These are phyloP conservation scores for Selene dorsalis DNA, from an alignment of 2,797 vertebrate genomes.

Conservation along the genomic window DNA sequence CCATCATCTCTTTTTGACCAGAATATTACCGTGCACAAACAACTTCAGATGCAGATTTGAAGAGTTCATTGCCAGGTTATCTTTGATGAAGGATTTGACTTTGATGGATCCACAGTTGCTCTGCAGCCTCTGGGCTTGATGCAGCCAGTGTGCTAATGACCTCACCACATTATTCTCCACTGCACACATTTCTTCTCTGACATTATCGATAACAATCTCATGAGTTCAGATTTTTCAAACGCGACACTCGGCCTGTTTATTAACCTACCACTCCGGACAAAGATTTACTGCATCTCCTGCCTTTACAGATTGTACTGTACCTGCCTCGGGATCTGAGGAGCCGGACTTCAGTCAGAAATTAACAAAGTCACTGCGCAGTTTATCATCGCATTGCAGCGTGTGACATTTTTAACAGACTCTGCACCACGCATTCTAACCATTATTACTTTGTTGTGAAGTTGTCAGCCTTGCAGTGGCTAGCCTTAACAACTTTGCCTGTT, in stretches of 20 bases:
- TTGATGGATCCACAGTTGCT: slow-evolving; percentile 56
- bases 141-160: slow-evolving; percentile 53
- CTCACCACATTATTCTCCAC: slow-evolving; percentile 30
- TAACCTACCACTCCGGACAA: slow-evolving; percentile 32
- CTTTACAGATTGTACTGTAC: slow-evolving; percentile 30
- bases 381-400: slow-evolving; percentile 7
- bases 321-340: slow-evolving; percentile 22
- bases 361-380: slow-evolving; percentile 19
- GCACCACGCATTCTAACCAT: slow-evolving; percentile 19
- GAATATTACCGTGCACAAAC: neutral
- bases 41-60: slow-evolving; percentile 46
- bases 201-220: slow-evolving; percentile 44
- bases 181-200: slow-evolving; percentile 19
- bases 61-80: slow-evolving; percentile 43
- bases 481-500: slow-evolving; percentile 14
- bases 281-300: slow-evolving; percentile 37
- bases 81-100: slow-evolving; percentile 31
- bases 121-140: slow-evolving; percentile 49
- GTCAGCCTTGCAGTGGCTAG: slow-evolving; percentile 26
- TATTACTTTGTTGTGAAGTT: slow-evolving; percentile 19
- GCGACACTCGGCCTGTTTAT: slow-evolving; percentile 31
- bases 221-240: slow-evolving; percentile 28
- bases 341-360: slow-evolving; percentile 10
- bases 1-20: neutral
- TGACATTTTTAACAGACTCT: slow-evolving; percentile 23